Conservation (phyloP, 2,888 invertebrate genomes). For the Brenthis daphne region DNA sequence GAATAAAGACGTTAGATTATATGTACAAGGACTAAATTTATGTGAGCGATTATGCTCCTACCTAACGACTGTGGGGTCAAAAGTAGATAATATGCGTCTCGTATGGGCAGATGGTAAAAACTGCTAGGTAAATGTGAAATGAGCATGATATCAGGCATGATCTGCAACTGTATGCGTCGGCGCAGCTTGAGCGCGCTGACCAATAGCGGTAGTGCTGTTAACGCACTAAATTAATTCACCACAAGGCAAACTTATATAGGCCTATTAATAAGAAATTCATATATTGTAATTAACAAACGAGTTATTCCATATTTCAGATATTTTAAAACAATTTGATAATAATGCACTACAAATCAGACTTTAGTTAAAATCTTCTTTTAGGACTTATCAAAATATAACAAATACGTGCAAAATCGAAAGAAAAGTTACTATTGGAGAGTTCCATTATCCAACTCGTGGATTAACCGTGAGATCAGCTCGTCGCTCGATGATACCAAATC, state of each 20-base stretch:
- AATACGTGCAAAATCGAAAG: too few relatives aligned
- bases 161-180: conserved; percentile 68
- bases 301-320: neutral
- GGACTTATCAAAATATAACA: too few relatives aligned
- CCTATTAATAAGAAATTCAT: conserved; percentile 39
- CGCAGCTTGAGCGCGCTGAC: conserved; percentile 70
- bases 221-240: conserved; percentile 62
- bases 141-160: conserved; percentile 65
- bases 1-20: too few relatives aligned
- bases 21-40: too few relatives aligned
- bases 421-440: too few relatives aligned
- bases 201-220: conserved; percentile 58
- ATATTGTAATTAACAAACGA: conserved; percentile 28
- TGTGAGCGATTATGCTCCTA: neutral
- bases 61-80: conserved; percentile 41
- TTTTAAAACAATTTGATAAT: neutral
- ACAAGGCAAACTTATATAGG: conserved; percentile 49
- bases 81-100: conserved; percentile 45
- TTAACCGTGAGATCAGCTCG: too few relatives aligned
- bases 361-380: too few relatives aligned
- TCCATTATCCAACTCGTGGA: too few relatives aligned
- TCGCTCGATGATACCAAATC: too few relatives aligned
- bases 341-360: neutral
- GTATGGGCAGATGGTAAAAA: conserved; percentile 69
- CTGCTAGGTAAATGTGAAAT: conserved; percentile 56